Conservation (phyloP, 2,113 vertebrate species). For the Oplegnathus fasciatus region DNA sequence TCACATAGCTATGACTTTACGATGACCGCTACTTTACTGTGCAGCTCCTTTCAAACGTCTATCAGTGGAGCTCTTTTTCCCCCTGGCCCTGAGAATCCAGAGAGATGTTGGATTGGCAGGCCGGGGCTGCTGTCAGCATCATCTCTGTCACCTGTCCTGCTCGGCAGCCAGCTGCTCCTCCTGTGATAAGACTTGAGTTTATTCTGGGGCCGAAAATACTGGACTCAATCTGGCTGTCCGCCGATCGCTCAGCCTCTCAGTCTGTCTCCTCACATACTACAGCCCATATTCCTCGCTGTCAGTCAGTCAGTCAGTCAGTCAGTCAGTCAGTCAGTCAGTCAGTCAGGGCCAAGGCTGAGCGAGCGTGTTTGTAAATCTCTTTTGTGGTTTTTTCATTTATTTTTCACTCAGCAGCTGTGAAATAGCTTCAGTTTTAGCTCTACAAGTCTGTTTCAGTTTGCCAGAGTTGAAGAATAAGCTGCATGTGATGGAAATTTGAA, state of each 20-base stretch:
- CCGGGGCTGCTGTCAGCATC: conserved; percentile 48
- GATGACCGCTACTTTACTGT: conserved; percentile 34
- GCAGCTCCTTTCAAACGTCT: conserved; percentile 10
- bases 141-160: conserved; percentile 67
- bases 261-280: conserved; percentile 26
- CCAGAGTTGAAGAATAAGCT: not conserved
- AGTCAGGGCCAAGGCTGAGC: conserved; percentile 9
- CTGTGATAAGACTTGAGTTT: conserved; percentile 76
- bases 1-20: conserved; percentile 16
- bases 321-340: conserved; percentile 43
- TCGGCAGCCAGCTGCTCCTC: conserved; percentile 74
- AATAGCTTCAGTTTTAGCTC: conserved; percentile 22
- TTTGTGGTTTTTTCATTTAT: not conserved
- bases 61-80: conserved; percentile 4
- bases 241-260: conserved; percentile 46
- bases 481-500: conserved; percentile 9
- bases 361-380: conserved; percentile 49
- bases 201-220: conserved; percentile 54
- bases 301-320: conserved; percentile 30
- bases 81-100: conserved; percentile 8
- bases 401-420: conserved; percentile 20
- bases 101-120: conserved; percentile 63
- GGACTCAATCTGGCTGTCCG: conserved; percentile 57
- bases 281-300: conserved; percentile 35
- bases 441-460: not conserved